These are phyloP conservation scores for Agriopis marginaria DNA, from an alignment of 2,888 invertebrate species.

Conservation along the genomic window DNA sequence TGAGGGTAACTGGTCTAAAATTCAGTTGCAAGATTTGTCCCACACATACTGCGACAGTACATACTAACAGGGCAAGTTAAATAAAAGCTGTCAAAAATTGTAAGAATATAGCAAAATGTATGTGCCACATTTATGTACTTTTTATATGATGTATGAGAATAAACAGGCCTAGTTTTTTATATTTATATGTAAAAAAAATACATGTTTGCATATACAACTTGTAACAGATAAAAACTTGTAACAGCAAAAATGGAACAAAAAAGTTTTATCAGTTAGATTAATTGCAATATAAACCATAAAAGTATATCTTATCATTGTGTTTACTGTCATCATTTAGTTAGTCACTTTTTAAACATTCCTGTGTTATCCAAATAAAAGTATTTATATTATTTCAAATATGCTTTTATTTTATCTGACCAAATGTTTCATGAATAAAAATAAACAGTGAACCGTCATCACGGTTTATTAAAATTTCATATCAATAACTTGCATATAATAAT, in stretches of 20 bases:
- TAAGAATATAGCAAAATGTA: too few relatives aligned
- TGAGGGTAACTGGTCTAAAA: too few relatives aligned
- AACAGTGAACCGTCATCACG: slow-evolving; percentile 66
- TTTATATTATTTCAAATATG: slow-evolving; percentile 53
- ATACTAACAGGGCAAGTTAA: too few relatives aligned
- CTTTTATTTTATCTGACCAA: slow-evolving; percentile 61
- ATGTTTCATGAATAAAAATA: slow-evolving; percentile 65
- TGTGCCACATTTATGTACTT: too few relatives aligned
- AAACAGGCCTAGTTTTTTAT: too few relatives aligned
- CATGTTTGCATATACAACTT: too few relatives aligned
- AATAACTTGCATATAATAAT: slow-evolving; percentile 82
- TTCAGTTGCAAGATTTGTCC: too few relatives aligned
- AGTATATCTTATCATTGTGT: slow-evolving; percentile 6
- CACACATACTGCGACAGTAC: too few relatives aligned
- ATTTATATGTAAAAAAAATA: too few relatives aligned
- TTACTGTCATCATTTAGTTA: slow-evolving; percentile 12
- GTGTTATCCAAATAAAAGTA: slow-evolving; percentile 41
- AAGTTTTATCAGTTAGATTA: not conserved
- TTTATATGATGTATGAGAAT: too few relatives aligned
- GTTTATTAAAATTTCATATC: slow-evolving; percentile 84
- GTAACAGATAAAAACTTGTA: too few relatives aligned
- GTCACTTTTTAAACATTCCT: slow-evolving; percentile 37
- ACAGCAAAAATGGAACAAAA: not conserved
- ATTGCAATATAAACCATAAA: slow-evolving; percentile 7
- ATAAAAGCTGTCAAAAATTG: too few relatives aligned